Conservation (phyloP, 2,113 vertebrate species). For the Anser brachyrhynchus region DNA sequence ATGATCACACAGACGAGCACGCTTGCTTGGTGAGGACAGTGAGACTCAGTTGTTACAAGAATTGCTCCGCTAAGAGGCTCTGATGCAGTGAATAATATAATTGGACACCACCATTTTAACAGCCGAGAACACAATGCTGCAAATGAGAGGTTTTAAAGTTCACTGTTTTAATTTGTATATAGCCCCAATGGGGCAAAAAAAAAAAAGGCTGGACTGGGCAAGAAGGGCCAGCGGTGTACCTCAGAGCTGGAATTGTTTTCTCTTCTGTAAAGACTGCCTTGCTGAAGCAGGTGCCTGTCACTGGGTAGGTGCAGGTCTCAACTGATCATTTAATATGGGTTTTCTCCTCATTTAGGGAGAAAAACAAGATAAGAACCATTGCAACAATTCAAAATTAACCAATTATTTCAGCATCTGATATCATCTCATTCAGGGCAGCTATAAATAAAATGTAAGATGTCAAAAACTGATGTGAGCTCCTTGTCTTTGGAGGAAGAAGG, state of each 20-base stretch:
- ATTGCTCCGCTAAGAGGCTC: conserved; percentile 54
- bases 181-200: not conserved
- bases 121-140: conserved; percentile 38
- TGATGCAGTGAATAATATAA: conserved; percentile 18
- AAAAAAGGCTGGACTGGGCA: not conserved
- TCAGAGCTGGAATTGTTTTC: conserved; percentile 23
- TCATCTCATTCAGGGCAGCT: not conserved
- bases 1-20: conserved; percentile 74
- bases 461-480: not conserved
- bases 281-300: conserved; percentile 38
- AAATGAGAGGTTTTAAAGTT: conserved; percentile 31
- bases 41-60: conserved; percentile 59
- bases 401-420: not conserved
- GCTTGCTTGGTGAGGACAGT: conserved; percentile 57
- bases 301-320: not conserved
- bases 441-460: not conserved
- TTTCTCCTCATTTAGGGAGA: conserved; percentile 12
- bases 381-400: conserved; percentile 27
- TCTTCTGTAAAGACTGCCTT: not conserved
- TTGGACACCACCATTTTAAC: not conserved
- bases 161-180: not conserved
- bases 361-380: conserved; percentile 14
- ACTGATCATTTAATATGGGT: not conserved
- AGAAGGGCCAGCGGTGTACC: conserved; percentile 5
- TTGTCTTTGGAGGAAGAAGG: conserved; percentile 10